phyloP scores from a whole-genome alignment of 2,113 vertebrate species.

The Sinocyclocheilus rhinocerous region DNA sequence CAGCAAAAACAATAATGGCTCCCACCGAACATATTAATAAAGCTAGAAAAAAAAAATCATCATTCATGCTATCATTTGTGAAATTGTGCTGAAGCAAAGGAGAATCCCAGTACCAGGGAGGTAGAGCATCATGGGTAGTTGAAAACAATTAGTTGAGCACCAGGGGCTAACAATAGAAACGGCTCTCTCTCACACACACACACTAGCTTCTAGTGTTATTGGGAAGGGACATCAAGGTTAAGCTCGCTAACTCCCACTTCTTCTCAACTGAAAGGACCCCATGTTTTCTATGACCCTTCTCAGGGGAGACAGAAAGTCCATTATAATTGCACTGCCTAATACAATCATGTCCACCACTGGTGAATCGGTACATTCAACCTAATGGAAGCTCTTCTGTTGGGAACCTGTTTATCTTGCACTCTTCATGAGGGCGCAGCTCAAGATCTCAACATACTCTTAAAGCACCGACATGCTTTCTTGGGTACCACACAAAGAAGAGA shows the following conservation, averaged over 20 bases:
- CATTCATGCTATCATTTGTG: neutral
- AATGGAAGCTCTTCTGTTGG: constrained; percentile 37
- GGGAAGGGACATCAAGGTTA: constrained; percentile 36
- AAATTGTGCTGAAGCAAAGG: neutral
- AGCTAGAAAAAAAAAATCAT: constrained; percentile 6
- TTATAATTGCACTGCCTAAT: constrained; percentile 41
- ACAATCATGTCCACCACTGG: constrained; percentile 43
- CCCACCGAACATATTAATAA: neutral
- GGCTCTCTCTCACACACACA: neutral
- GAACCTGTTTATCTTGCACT: constrained; percentile 21
- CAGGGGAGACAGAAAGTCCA: constrained; percentile 28
- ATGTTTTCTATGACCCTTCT: constrained; percentile 21
- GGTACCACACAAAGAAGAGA: neutral
- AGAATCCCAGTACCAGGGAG: constrained; percentile 23
- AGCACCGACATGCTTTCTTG: neutral
- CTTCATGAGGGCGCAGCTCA: neutral
- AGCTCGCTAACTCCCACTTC: constrained; percentile 18
- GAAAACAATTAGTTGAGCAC: constrained; percentile 33
- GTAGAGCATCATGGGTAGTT: constrained; percentile 26
- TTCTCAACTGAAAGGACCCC: constrained; percentile 5
- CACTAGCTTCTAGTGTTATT: constrained; percentile 39
- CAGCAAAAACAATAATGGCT: constrained; percentile 26
- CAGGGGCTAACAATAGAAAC: constrained; percentile 30
- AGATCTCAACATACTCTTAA: constrained; percentile 7
- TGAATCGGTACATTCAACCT: constrained; percentile 12